phyloP scores from a whole-genome alignment of 2,888 invertebrate species.

The Argyra leucocephala region DNA sequence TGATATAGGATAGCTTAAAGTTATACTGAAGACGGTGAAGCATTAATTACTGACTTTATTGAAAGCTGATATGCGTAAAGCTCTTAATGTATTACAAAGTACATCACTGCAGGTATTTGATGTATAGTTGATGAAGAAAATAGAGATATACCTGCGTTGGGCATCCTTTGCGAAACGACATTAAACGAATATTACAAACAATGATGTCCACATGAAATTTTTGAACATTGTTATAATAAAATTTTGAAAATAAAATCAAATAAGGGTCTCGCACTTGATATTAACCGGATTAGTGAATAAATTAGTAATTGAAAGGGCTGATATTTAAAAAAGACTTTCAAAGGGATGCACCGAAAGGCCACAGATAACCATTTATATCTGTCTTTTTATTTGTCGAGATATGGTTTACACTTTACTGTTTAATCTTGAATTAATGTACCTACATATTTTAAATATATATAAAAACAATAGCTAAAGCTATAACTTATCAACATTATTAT shows the following conservation, averaged over 20 bases:
- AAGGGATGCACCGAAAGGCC: constrained; percentile 82
- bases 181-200: constrained; percentile 79
- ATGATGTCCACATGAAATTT: constrained; percentile 45
- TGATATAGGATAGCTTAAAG: constrained; percentile 69
- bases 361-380: constrained; percentile 83
- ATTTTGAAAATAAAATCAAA: constrained; percentile 70
- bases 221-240: constrained; percentile 38
- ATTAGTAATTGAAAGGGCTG: constrained; percentile 77
- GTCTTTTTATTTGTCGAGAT: constrained; percentile 69
- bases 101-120: constrained; percentile 90
- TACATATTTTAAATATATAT: too few relatives aligned
- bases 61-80: constrained; percentile 95
- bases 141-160: constrained; percentile 93
- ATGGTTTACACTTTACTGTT: constrained; percentile 39
- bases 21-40: constrained; percentile 81
- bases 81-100: constrained; percentile 92
- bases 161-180: constrained; percentile 83
- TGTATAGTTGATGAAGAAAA: constrained; percentile 77
- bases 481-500: too few relatives aligned
- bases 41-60: constrained; percentile 77
- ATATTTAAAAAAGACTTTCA: constrained; percentile 77
- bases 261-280: constrained; percentile 88
- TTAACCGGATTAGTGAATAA: constrained; percentile 76
- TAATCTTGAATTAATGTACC: constrained; percentile 28
- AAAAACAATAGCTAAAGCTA: too few relatives aligned